A percentile compares a stretch with the other conserved stretches of the same genome.
Conservation (phyloP, 2,797 vertebrate species). For the Ceryle rudis region DNA sequence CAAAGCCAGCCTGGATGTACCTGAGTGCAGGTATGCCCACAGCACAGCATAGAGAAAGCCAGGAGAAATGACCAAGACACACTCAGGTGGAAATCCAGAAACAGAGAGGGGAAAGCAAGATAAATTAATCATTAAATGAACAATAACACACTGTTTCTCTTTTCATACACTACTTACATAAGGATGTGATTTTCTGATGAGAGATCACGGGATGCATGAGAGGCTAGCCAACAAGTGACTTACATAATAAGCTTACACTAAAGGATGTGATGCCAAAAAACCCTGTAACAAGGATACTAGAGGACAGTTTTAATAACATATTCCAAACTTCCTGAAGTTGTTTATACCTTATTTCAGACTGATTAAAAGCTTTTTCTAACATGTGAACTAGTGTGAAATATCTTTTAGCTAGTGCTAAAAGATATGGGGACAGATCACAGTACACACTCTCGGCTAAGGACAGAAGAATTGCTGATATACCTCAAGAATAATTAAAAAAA, state of each 20-base stretch:
- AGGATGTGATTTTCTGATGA: not conserved
- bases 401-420: slow-evolving; percentile 29
- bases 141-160: not conserved
- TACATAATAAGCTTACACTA: slow-evolving; percentile 5
- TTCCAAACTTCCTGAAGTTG: slow-evolving; percentile 80
- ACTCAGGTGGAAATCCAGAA: not conserved
- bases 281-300: slow-evolving; percentile 33
- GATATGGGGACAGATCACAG: slow-evolving; percentile 21
- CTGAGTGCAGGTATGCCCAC: not conserved
- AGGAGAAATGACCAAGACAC: not conserved
- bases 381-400: slow-evolving; percentile 30
- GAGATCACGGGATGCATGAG: not conserved
- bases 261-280: slow-evolving; percentile 31
- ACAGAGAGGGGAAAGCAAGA: not conserved
- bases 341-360: slow-evolving; percentile 68
- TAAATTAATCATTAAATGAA: not conserved
- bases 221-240: not conserved
- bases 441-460: not conserved
- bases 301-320: slow-evolving; percentile 56
- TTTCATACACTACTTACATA: not conserved
- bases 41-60: not conserved
- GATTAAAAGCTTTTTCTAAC: slow-evolving; percentile 64
- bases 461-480: not conserved
- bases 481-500: not conserved
- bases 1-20: not conserved